phyloP scores from a whole-genome alignment of 2,797 vertebrate genomes.

The Artibeus jamaicensis region DNA sequence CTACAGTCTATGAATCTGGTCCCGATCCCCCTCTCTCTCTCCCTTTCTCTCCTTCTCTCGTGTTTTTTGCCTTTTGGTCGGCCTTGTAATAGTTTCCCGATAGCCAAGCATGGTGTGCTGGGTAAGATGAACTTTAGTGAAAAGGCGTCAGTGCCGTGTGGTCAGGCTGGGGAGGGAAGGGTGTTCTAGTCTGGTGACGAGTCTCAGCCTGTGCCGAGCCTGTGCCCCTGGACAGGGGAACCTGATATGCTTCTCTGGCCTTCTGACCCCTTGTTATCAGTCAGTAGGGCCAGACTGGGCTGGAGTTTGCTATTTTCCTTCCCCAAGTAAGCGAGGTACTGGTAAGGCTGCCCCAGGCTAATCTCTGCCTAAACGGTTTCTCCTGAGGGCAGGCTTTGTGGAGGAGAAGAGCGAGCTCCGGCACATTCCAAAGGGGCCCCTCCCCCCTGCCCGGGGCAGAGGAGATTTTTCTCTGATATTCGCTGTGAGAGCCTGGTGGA shows the following conservation, averaged over 20 bases:
- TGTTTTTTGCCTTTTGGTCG: not conserved
- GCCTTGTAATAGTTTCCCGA: not conserved
- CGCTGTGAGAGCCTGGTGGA: not conserved
- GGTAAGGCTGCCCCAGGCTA: not conserved
- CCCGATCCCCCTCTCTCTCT: not conserved
- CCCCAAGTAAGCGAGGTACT: not conserved
- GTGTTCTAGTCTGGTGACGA: not conserved
- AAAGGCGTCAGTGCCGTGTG: not conserved
- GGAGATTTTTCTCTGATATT: not conserved
- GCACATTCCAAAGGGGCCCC: not conserved
- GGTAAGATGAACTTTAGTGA: not conserved
- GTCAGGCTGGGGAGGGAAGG: not conserved
- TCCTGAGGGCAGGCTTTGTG: not conserved
- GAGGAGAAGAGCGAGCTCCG: not conserved
- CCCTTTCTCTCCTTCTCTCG: not conserved
- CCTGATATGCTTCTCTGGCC: not conserved
- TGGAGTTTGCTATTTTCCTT: not conserved
- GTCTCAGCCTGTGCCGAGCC: not conserved
- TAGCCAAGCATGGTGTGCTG: not conserved
- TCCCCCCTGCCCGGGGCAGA: not conserved
- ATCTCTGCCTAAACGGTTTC: not conserved
- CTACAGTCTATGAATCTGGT: not conserved
- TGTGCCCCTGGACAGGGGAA: not conserved
- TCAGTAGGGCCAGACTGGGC: not conserved
- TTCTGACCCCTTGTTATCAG: not conserved